Base-by-base conservation (phyloP, 1,140 invertebrate genomes). In the Drosophila parvula region DNA sequence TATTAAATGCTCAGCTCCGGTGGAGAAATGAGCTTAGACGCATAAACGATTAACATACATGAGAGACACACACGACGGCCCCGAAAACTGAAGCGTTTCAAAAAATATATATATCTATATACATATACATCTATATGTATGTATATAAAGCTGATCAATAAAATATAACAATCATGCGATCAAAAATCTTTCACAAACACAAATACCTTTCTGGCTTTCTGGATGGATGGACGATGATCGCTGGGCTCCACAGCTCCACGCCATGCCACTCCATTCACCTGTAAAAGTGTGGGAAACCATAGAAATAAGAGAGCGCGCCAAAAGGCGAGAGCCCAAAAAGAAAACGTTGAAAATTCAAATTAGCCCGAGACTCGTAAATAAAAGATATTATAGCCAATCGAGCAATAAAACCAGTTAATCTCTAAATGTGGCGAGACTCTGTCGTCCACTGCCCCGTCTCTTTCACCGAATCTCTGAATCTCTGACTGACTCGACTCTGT, bases 271-370 rank as follows among this genome's bases (percentile, higher is more conserved):
- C 84, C 84, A 88, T 88, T 88, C 84, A 88, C 84, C 86, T 90
- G 89, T 90, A 82, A 91, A 90, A 91, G 89, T 91, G 89, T 91
- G 89, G 89, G 89, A 90, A 90, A 83, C 80, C 88, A 90, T 85
- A 86, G 78, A 79, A 51, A 65, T 45, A 82, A 58, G 64, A 70
- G 76, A 73, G 65, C 58, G 36, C 70, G 58, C 79, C 67, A 71
- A 73, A 76, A 79, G 59, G 38, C 63, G 69, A 70, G 60, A 48
- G 44, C 45, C 48, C 45, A 70, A 70, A 86, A 86, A 88, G 84
- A 89, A 89, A 89, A 89, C 85, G 85, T 85, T 89, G 89, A 85
- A 91, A 91, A 91, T 91, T 91, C 82, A 91, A 91, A 91, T 91
- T 89, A 91, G 90, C 79, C 76, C 73, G 75, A 80, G 73, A 83